These are phyloP conservation scores for Scopus umbretta DNA, from an alignment of 2,113 vertebrate genomes.

Conservation along the genomic window DNA sequence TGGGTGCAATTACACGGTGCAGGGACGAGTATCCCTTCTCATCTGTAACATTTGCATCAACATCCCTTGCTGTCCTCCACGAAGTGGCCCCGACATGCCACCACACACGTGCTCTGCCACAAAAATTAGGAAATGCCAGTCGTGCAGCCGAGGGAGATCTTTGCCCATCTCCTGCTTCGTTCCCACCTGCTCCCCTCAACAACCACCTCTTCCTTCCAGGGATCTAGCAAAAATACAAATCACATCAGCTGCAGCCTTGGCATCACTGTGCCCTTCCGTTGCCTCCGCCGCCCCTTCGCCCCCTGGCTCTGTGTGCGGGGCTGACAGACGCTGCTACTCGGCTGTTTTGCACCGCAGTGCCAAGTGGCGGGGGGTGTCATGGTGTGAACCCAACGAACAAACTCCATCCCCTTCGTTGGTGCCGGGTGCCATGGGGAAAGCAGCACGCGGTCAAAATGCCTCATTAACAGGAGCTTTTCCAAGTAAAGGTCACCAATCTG, in stretches of 20 bases:
- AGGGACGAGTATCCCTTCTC: background rate
- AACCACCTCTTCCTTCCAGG: background rate
- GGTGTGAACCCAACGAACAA: background rate
- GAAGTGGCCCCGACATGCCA: rapidly evolving
- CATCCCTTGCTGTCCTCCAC: background rate
- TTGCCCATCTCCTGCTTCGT: background rate
- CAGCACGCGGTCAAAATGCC: background rate
- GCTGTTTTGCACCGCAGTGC: rapidly evolving
- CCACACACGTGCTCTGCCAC: rapidly evolving
- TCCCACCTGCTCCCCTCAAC: background rate
- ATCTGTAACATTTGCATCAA: background rate
- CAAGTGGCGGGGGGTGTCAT: background rate
- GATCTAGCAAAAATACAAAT: background rate
- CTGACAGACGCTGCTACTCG: background rate
- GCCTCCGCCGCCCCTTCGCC: rapidly evolving
- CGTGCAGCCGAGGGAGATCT: background rate
- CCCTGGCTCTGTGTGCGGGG: rapidly evolving
- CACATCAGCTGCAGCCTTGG: background rate
- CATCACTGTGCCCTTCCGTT: background rate
- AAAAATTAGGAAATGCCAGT: background rate
- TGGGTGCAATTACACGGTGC: background rate
- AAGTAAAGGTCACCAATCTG: background rate
- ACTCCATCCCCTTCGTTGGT: background rate
- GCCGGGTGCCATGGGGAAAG: rapidly evolving
- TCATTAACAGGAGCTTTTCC: background rate